Evolutionary conservation across 2,113 vertebrate genomes (phyloP), one percentile per base, ranked within the genome.

Genomic region (Zosterops borbonicus): DNA sequence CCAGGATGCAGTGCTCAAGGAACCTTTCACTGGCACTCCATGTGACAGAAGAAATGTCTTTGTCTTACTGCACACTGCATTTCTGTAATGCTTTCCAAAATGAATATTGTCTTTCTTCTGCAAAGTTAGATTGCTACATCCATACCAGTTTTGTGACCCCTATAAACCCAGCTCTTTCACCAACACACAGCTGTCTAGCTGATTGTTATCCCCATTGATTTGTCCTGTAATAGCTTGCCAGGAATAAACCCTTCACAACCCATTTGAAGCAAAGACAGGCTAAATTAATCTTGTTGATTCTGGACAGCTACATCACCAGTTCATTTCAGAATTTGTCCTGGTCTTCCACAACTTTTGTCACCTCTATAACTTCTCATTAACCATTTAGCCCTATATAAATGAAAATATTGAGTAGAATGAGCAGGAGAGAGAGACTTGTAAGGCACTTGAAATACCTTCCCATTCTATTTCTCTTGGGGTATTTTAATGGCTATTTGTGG

Each of bases 201-300:
- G 89, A 92, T 88, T 90, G 71, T 86, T 94, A 88, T 89, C 83
- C 88, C 47, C 68, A 46, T 81, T 90, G 94, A 93, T 94, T 93
- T 93, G 63, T 80, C 80, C 73, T 42, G 62, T 74, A 93, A 83
- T 82, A 93, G 85, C 67, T 93, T 90, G 63, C 85, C 46, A 71
- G 82, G 78, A 93, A 69, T 85, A 90, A 91, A 85, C 62, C 49
- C 27, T 76, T 87, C 11, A 1, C 58, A n/a, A 46, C 47, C 39
- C 41, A 52, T 76, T 88, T 68, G 78, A 88, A 69, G 60, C 46
- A 69, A 93, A 94, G 75, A 71, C 58, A 89, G 50, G 46, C 37
- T 85, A 78, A 94, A 95, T 83, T 83, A 35, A 80, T 92, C 71
- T 67, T 74, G 59, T 83, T 93, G 71, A 52, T 86, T 87, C 80